Base-by-base conservation (phyloP, 2,888 invertebrate genomes). In the Stratiomys singularior region DNA sequence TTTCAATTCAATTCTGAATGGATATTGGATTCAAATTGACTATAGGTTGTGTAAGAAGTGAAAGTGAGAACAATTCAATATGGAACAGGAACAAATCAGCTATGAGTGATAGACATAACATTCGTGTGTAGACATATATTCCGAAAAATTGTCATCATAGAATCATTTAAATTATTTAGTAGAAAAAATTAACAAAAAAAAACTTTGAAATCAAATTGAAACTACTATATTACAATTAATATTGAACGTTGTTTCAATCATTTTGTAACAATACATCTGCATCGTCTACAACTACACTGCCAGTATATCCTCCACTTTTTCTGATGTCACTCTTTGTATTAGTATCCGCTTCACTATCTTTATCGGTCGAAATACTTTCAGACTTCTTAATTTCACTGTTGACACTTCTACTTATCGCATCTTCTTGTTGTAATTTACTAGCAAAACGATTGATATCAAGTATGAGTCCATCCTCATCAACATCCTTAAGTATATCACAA, bases 401-500 rank as follows among this genome's bases (percentile, higher is more conserved):
- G 13, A 15, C 5, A 64, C 9, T 7, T n/a, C 18, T 37, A 7
- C 21, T 21, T 18, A 18, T 15, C 15, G 37, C 37, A 37, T 37
- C 37, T 37, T 37, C 37, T 37, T 37, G 37, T 37, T 37, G 37
- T 9, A 52, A 52, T 52, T 52, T 13, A 60, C 5, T 60, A 15
- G 23, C 46, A 11, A 66, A 66, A 15, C 18, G 15, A 37, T 37
- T 37, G 9, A 66, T 37, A 52, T 86, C 84, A 28, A 86, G 87
- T 1, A 92, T 88, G 1, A 96, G 88, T 1, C 96, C 97, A 83
- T 93, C 89, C 28, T 94, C 92, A 86, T 97, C 96, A 0, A 94
- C 95, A 80, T 92, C 88, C 1, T 93, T 91, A 74, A 97, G 86
- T 81, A 98, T 91, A 83, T 94, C 92, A 87, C 98, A 98, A 82